These are phyloP conservation scores for Epinephelus coioides DNA, from an alignment of 2,797 vertebrate species.

Conservation along the genomic window DNA sequence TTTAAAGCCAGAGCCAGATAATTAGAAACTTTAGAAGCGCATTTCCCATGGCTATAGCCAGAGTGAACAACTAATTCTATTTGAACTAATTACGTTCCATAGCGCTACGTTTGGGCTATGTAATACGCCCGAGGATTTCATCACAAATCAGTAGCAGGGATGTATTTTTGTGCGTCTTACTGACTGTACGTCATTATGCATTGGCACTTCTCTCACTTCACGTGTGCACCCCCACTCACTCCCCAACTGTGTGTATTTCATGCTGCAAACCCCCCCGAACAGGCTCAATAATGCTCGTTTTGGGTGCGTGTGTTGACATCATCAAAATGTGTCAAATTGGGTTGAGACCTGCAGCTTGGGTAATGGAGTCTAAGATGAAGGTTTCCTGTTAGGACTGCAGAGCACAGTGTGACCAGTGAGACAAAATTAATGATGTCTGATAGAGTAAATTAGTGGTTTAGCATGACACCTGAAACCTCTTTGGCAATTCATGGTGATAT, in stretches of 20 bases:
- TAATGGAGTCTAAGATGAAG: slow-evolving; percentile 48
- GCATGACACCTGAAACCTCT: background rate
- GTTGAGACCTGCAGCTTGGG: slow-evolving; percentile 35
- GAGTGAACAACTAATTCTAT: slow-evolving; percentile 86
- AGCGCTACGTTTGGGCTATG: slow-evolving; percentile 73
- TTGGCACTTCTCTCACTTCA: slow-evolving; percentile 35
- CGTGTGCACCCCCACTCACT: background rate
- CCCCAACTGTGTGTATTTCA: slow-evolving; percentile 54
- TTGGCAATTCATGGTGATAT: background rate
- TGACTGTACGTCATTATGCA: slow-evolving; percentile 48
- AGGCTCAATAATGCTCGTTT: slow-evolving; percentile 38
- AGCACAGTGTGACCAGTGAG: slow-evolving; percentile 6
- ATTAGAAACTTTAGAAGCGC: slow-evolving; percentile 87
- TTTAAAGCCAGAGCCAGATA: slow-evolving; percentile 86
- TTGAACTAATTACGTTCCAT: slow-evolving; percentile 86
- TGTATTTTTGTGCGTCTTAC: slow-evolving; percentile 66
- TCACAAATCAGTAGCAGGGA: slow-evolving; percentile 71
- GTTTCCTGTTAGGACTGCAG: slow-evolving; percentile 9
- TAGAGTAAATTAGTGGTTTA: background rate
- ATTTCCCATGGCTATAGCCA: slow-evolving; percentile 86
- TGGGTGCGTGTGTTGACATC: slow-evolving; percentile 66
- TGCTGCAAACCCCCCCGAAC: slow-evolving; percentile 30
- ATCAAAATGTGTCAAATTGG: slow-evolving; percentile 58
- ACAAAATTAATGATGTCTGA: slow-evolving; percentile 10
- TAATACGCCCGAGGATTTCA: slow-evolving; percentile 78